These are phyloP conservation scores for Lagria hirta DNA, from an alignment of 2,888 invertebrate genomes.

Conservation along the genomic window DNA sequence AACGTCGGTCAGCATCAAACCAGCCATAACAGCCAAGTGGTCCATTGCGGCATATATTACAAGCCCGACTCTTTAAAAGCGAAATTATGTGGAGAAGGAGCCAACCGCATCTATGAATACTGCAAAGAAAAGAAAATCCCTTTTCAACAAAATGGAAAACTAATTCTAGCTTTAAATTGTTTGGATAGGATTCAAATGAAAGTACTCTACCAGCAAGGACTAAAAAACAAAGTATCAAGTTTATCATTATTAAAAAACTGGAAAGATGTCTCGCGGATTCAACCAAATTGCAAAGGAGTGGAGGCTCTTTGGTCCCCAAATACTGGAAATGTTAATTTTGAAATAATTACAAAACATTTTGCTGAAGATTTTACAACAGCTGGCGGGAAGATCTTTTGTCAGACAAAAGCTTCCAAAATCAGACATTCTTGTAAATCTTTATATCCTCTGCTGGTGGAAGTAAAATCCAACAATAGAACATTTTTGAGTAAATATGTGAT, in stretches of 20 bases:
- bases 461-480: constrained; percentile 50
- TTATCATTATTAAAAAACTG: constrained; percentile 59
- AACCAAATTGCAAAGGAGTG: constrained; percentile 58
- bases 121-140: constrained; percentile 79
- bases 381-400: constrained; percentile 73
- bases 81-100: constrained; percentile 84
- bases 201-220: constrained; percentile 61
- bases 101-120: constrained; percentile 76
- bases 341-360: constrained; percentile 74
- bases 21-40: constrained; percentile 94
- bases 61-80: constrained; percentile 83
- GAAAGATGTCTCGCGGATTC: constrained; percentile 32
- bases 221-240: constrained; percentile 65
- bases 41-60: constrained; percentile 91
- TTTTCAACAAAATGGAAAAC: constrained; percentile 87
- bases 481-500: constrained; percentile 74
- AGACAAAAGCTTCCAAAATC: constrained; percentile 60
- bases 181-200: constrained; percentile 69
- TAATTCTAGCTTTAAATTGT: constrained; percentile 79
- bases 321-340: constrained; percentile 90
- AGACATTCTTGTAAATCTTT: constrained; percentile 4
- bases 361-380: constrained; percentile 71
- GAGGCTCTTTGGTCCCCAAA: constrained; percentile 74
- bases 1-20: constrained; percentile 84
- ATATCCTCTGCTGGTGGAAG: constrained; percentile 57